Evolutionary conservation across 2,888 invertebrate species (phyloP), one percentile per base, ranked within the genome.

Genomic region (Acrobeloides nanus): DNA sequence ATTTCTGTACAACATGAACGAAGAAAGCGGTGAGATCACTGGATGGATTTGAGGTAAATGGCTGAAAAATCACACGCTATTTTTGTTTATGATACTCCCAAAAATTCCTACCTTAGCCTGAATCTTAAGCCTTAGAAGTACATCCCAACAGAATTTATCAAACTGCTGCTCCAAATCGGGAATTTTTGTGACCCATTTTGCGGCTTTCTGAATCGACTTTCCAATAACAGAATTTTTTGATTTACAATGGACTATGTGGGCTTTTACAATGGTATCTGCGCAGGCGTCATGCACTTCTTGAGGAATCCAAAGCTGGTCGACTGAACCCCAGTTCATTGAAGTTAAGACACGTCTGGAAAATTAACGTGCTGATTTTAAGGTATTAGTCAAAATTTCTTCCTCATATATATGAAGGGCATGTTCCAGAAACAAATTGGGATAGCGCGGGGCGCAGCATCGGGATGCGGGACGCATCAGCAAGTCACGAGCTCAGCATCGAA

Each of bases 121-220:
- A 26, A 73, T 52, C 45, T 73, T 73, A 31, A 73, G 33, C 26
- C 63, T 61, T 18, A 74, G 46, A 15, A 73, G 53, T 3, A 73
- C 49, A 41, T 74, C 64, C 65, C 68, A 74, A 41, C 72, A 72
- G 42, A 72, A 73, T 26, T 62, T 59, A 25, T 61, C 63, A 46
- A 73, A 73, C 25, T 62, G 56, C 21, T 67, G 61, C 33, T 72
- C 71, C 25, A 61, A 40, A 31, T 72, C 68, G 1, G 67, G 57
- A 12, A 63, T 55, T 49, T 70, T 68, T 4, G 42, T 27, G 5
- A 65, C 67, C 39, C 72, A 25, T 40, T 72, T 73, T 4, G 68
- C 50, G 12, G 60, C 60, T 32, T 63, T 61, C 24, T 51, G 56
- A 4, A 70, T 51, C 1, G 64, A 64, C 41, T 68, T 71, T 10